Evolutionary conservation across 2,888 invertebrate species (phyloP).

Genomic region (Zygaena filipendulae): DNA sequence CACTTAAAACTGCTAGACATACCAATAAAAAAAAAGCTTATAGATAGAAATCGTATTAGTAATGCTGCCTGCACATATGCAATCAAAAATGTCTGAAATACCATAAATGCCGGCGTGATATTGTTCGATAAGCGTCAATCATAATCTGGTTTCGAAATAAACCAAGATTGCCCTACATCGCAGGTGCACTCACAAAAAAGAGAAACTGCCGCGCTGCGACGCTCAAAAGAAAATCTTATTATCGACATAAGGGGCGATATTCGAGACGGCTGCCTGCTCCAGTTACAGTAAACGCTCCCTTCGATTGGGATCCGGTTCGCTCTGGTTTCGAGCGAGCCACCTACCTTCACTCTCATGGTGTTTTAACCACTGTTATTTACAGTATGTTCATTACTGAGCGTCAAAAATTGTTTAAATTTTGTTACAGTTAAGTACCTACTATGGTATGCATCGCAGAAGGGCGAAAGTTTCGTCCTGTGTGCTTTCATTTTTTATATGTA

Average conservation of each 20-base stretch:
- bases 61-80: no score
- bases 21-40: no score
- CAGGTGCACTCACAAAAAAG: slow-evolving; percentile 61
- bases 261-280: slow-evolving; percentile 58
- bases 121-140: slow-evolving; percentile 50
- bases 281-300: slow-evolving; percentile 61
- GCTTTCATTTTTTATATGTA: no score
- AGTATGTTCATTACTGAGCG: slow-evolving; percentile 14
- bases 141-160: slow-evolving; percentile 44
- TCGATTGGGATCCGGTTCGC: slow-evolving; percentile 58
- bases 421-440: no score
- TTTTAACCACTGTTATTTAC: slow-evolving; percentile 46
- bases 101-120: no score
- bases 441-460: no score
- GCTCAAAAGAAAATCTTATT: slow-evolving; percentile 61
- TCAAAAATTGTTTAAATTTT: no score
- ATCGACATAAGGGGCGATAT: slow-evolving; percentile 62
- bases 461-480: no score
- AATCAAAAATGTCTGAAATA: no score
- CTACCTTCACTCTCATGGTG: slow-evolving; percentile 51
- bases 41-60: no score
- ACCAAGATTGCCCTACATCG: slow-evolving; percentile 51
- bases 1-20: no score
- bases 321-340: slow-evolving; percentile 46
- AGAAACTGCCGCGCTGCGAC: slow-evolving; percentile 51